A percentile compares a stretch with the other conserved stretches of the same genome.
These are phyloP conservation scores for Pararge aegeria DNA, from an alignment of 1,140 invertebrate genomes.

Conservation along the genomic window DNA sequence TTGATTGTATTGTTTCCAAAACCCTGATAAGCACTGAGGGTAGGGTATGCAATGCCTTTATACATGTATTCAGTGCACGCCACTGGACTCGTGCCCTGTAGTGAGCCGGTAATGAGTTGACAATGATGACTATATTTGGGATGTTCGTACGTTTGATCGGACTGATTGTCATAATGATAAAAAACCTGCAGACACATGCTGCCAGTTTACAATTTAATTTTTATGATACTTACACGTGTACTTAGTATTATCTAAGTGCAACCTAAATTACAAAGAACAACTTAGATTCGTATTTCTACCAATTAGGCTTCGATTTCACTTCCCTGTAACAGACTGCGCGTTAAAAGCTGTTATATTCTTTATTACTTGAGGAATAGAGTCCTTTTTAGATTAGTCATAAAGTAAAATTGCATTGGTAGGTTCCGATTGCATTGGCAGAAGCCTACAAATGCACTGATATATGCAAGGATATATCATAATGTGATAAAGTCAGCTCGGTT, in stretches of 20 bases:
- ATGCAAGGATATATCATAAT: slow-evolving; percentile 36
- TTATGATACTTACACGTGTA: background rate
- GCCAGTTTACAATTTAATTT: no score
- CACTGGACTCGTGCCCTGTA: no score
- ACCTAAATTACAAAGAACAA: slow-evolving; percentile 25
- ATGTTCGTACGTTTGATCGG: no score
- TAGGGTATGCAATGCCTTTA: no score
- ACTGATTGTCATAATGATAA: no score
- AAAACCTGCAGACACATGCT: no score
- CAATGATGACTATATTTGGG: no score
- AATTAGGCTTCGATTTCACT: slow-evolving; percentile 50
- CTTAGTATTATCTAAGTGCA: slow-evolving; percentile 4
- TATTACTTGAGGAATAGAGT: slow-evolving; percentile 33
- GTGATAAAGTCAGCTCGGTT: slow-evolving; percentile 40
- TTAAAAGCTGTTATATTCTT: slow-evolving; percentile 32
- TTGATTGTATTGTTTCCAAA: no score
- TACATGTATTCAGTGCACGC: no score
- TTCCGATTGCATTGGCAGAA: slow-evolving; percentile 63
- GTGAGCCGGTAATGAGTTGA: no score
- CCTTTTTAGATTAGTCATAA: slow-evolving; percentile 30
- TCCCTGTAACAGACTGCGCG: slow-evolving; percentile 43
- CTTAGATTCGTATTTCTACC: slow-evolving; percentile 44
- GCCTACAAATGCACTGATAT: slow-evolving; percentile 47
- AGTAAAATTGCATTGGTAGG: slow-evolving; percentile 40
- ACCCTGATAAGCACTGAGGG: no score